Evolutionary conservation across 1,140 invertebrate genomes (phyloP), one percentile per base, ranked within the genome.

Genomic region (Monomorium pharaonis): DNA sequence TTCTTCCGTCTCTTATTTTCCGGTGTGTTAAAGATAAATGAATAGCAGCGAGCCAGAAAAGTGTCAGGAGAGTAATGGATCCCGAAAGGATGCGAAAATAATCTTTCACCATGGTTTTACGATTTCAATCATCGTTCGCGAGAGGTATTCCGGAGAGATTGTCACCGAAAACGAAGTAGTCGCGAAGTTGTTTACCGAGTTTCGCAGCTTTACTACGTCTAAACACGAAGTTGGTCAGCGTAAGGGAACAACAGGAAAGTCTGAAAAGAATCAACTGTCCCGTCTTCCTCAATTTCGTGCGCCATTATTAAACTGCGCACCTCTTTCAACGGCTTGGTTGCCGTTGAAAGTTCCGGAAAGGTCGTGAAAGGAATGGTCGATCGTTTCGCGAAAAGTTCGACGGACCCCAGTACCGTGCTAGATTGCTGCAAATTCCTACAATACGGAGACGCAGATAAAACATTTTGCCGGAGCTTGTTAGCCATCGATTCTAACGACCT

Each of bases 401-500:
- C 75, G 83, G 27, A n/a, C 9, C n/a, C n/a, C 18, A 24, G 37
- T 24, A 49, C 21, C 30, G 21, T 60, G 44, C 58, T 58, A 67
- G 65, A 27, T 44, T 58, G 24, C 37, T 14, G 51, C 54, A 60
- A 83, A 44, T 83, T 47, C 27, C 51, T 80, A 56, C 88, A 70
- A 77, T 47, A 33, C 42, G 42, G n/a, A 37, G 16, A 60, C n/a
- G 49, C 60, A 49, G 60, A 81, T 86, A 75, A 88, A 89, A 89
- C 60, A 89, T 88, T 69, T 76, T 74, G 58, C 49, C 47, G 16
- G 24, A 47, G 60, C 62, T 86, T 88, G 86, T 89, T 88, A 85
- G 69, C 74, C 44, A 24, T 54, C 42, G 37, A 37, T 27, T 85
- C 83, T 89, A 88, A 89, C 67, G 75, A 75, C 27, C 67, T 49